phyloP scores from a whole-genome alignment of 2,888 invertebrate species.

The Polyommatus icarus region DNA sequence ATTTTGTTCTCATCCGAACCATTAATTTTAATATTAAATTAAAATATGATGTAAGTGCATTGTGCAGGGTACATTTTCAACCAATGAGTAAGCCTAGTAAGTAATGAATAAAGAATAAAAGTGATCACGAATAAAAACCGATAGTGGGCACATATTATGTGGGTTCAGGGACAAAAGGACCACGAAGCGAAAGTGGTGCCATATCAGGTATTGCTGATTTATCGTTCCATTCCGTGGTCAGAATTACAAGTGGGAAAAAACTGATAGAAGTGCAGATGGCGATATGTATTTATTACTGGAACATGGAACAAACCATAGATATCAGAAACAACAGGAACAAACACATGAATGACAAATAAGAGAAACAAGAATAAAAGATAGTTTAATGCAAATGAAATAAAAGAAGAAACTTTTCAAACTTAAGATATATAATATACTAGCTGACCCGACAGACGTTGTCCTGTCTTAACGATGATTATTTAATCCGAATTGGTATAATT shows the following conservation, averaged over 20 bases:
- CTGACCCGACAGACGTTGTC: no score
- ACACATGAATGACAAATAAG: background rate
- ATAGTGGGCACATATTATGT: background rate
- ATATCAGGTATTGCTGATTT: background rate
- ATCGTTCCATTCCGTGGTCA: background rate
- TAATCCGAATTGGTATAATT: no score
- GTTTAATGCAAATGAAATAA: no score
- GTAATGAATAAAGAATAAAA: slow-evolving; percentile 3
- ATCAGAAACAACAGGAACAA: no score
- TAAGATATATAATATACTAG: no score
- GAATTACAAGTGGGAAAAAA: background rate
- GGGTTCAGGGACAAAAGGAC: slow-evolving; percentile 16
- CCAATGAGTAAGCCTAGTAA: background rate
- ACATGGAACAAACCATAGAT: background rate
- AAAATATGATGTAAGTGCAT: no score
- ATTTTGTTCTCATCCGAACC: no score
- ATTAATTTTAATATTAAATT: no score
- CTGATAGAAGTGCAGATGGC: background rate
- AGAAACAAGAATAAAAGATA: no score
- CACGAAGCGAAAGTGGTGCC: slow-evolving; percentile 9
- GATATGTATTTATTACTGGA: background rate
- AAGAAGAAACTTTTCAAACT: no score
- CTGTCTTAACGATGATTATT: no score
- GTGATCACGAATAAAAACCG: slow-evolving; percentile 6
- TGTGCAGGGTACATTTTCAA: no score